phyloP scores from a whole-genome alignment of 2,797 vertebrate genomes.

The Catharus ustulatus region DNA sequence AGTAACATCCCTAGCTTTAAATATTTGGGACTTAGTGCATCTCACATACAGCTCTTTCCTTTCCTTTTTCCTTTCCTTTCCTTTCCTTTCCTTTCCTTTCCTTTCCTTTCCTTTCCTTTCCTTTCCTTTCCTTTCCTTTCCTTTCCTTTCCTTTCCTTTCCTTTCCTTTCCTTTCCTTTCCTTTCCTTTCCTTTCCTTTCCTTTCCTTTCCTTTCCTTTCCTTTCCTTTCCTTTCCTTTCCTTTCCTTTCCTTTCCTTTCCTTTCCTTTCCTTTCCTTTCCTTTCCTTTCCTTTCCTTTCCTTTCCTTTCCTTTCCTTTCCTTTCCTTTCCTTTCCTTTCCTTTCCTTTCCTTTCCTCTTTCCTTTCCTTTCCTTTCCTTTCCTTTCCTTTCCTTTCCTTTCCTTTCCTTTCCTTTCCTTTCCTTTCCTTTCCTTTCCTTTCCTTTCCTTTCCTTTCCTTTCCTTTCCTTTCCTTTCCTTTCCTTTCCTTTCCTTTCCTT shows the following conservation, averaged over 20 bases:
- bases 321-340: neutral
- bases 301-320: neutral
- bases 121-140: neutral
- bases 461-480: neutral
- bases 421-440: too few relatives aligned
- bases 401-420: neutral
- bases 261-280: too few relatives aligned
- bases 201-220: neutral
- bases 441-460: neutral
- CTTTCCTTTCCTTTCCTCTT: neutral
- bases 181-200: neutral
- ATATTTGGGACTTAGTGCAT: neutral
- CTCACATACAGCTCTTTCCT: neutral
- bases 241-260: neutral
- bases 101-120: too few relatives aligned
- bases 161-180: neutral
- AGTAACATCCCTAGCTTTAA: neutral
- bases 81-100: neutral
- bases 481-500: neutral
- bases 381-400: too few relatives aligned
- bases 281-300: neutral
- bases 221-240: neutral
- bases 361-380: neutral
- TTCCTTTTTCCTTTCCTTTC: neutral
- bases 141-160: neutral